Percentiles rank a stretch among this genome's conserved stretches.
phyloP scores from a whole-genome alignment of 2,113 vertebrate genomes.

The Ovibos moschatus region DNA sequence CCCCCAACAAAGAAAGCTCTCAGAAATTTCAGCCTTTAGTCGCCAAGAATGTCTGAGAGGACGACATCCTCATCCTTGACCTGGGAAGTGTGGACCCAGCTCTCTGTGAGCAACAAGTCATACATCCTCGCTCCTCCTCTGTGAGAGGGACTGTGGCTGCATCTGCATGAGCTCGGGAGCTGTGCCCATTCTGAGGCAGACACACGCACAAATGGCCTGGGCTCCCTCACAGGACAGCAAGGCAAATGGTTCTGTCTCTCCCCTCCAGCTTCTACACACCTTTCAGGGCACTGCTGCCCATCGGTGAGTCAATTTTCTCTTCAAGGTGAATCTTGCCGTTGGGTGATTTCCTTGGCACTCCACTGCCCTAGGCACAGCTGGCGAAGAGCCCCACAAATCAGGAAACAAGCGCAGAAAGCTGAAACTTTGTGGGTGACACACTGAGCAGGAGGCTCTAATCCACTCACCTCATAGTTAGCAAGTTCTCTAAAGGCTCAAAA shows the following conservation, averaged over 20 bases:
- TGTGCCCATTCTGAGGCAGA: background rate
- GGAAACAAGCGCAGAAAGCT: background rate
- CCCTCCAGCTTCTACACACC: background rate
- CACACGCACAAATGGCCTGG: background rate
- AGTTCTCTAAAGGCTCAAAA: background rate
- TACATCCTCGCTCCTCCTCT: background rate
- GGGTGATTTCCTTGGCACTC: background rate
- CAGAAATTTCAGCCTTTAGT: background rate
- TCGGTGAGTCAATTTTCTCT: background rate
- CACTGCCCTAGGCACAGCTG: background rate
- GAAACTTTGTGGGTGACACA: background rate
- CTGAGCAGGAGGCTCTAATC: background rate
- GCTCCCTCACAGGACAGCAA: background rate
- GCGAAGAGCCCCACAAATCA: background rate
- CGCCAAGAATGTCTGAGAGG: background rate
- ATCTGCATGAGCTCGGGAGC: accelerated
- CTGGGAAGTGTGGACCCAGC: background rate
- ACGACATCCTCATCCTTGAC: background rate
- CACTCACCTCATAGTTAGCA: background rate
- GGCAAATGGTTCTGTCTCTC: background rate
- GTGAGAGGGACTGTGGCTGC: background rate
- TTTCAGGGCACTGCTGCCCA: background rate
- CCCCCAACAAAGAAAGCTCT: background rate
- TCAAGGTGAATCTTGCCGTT: background rate
- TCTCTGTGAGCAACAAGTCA: background rate